Base-by-base conservation (phyloP, 2,797 vertebrate genomes). In the Cirrhinus mrigala region DNA sequence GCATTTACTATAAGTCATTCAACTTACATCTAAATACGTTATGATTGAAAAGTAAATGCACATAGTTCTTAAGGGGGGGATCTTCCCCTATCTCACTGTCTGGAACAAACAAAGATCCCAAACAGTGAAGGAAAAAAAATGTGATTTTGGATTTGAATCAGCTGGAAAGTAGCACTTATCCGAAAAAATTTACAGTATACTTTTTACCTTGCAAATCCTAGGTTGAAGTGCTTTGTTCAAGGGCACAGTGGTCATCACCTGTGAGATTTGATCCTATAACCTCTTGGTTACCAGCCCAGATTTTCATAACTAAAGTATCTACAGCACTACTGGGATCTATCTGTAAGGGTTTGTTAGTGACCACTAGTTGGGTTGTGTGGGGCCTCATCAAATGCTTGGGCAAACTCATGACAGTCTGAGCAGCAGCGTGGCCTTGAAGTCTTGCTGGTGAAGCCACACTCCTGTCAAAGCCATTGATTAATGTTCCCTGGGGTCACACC, bases 381-480 rank as follows among this genome's bases (percentile, higher is more conserved):
- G 75, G 68, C 77, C 86, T 89, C 77, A 56, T 79, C 68, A 83
- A 87, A 91, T 89, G 86, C 78, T 87, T 54, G 22, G 60, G 74
- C 73, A 66, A 73, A 90, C 90, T 92, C 82, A 92, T 92, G 94
- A 94, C 91, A 91, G 89, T 91, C 89, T 60, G 89, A 92, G 88
- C 89, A 88, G 90, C 74, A 91, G 87, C 52, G 87, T 91, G 92
- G 92, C 94, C 94, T 95, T 94, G 93, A 82, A 94, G 90, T 91
- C 87, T 91, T 90, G 89, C 88, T 88, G 88, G 83, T 91, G 90
- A 73, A 88, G 86, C 89, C 90, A 89, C 84, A 87, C 76, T 84
- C 84, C 89, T 94, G 94, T 94, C 93, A 92, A 84, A 87, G 79
- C 24, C 78, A 48, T 81, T 94, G 94, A 95, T 93, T 91, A 90